Evolutionary conservation across 2,888 invertebrate genomes (phyloP), one percentile per base, ranked within the genome.

Genomic region (Torymus auratus): DNA sequence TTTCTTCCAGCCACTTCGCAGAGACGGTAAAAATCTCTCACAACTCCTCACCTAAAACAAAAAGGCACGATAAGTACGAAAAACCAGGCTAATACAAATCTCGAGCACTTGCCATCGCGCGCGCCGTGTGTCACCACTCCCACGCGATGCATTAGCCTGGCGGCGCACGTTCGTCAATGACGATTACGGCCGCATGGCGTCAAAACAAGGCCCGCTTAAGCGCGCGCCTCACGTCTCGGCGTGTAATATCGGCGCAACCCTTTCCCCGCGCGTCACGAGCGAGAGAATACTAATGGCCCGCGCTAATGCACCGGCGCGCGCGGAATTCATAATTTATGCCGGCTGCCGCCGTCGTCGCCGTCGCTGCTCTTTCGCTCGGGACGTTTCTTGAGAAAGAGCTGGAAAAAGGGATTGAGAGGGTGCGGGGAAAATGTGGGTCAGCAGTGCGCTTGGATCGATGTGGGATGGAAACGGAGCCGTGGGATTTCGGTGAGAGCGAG

Each of bases 221-320:
- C 56, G 71, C 20, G 52, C 41, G 28, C 11, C 41, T 41, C 64
- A 74, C 67, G 73, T 61, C 15, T 2, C 53, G 20, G 28, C 4
- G 70, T 11, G 41, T 23, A 50, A 2, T n/a, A 23, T n/a, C 56
- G 14, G 13, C 11, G 52, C 23, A 68, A 68, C 68, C 68, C 68
- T 68, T 68, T 68, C 55, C 20, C 60, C 10, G 55, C 20, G 11
- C 52, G 2, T 14, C 28, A 7, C 23, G 81, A 67, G 75, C 83
- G 84, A 53, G 79, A 84, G 88, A 88, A 88, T 87, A 86, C 88
- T 88, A 89, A 89, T 88, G 87, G 81, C 70, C 15, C 64, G 75
- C 80, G 80, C 84, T 86, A 87, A 88, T 86, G 85, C 85, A 82
- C 83, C 84, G 7, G 74, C 83, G 84, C 84, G 85, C 78, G 69